Conservation (phyloP, 2,797 vertebrate genomes). For the Leucoraja ocellata region DNA sequence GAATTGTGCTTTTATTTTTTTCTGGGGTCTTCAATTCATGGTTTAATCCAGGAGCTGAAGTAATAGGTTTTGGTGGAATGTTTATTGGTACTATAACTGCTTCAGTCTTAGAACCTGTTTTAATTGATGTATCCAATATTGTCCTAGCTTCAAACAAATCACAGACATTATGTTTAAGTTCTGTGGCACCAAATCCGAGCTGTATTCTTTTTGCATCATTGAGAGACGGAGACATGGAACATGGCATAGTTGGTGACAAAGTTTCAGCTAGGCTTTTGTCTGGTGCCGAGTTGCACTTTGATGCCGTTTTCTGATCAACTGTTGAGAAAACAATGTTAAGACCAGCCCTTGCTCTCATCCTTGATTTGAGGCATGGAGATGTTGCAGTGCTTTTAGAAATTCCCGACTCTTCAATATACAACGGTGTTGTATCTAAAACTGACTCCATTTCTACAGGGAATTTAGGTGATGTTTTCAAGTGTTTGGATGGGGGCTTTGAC, state of each 20-base stretch:
- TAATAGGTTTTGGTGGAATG: not conserved
- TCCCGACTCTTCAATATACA: not conserved
- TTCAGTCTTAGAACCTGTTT: not conserved
- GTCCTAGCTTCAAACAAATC: not conserved
- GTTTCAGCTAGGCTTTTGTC: not conserved
- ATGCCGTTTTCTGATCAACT: not conserved
- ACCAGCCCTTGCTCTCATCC: not conserved
- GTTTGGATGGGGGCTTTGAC: not conserved
- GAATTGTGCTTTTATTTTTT: not conserved
- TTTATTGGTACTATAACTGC: too few species aligned
- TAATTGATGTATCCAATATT: not conserved
- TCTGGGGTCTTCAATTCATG: not conserved
- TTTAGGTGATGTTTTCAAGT: not conserved
- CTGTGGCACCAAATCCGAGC: too few species aligned
- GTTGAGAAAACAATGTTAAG: not conserved
- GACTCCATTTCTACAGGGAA: conserved; percentile 17
- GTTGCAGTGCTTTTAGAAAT: not conserved
- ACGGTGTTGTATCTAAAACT: conserved; percentile 21
- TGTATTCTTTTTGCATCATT: not conserved
- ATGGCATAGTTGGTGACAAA: not conserved
- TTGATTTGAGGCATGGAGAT: not conserved
- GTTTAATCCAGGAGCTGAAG: not conserved
- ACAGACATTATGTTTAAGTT: not conserved
- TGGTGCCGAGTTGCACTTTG: not conserved
- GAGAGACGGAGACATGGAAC: not conserved